Conservation (phyloP, 2,113 vertebrate genomes). For the Climacteris rufus region DNA sequence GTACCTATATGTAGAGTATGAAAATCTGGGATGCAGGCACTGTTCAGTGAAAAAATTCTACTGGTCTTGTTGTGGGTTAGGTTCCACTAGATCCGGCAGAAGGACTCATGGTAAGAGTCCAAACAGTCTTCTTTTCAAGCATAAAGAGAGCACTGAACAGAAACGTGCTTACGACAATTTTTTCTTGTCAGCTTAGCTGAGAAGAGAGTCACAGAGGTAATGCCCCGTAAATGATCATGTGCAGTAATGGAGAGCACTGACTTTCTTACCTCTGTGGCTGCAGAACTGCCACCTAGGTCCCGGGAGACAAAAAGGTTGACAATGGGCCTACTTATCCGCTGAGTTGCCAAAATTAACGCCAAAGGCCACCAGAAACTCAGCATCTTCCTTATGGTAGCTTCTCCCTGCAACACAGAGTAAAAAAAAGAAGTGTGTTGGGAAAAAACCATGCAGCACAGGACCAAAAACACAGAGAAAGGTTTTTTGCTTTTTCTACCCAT, state of each 20-base stretch:
- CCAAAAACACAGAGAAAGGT: not conserved
- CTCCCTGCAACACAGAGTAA: constrained; percentile 76
- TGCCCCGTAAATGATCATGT: not conserved
- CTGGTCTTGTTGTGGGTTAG: not conserved
- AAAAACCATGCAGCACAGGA: not conserved
- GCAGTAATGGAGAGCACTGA: not conserved
- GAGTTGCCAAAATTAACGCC: constrained; percentile 94
- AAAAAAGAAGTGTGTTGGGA: not conserved
- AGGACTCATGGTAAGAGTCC: not conserved
- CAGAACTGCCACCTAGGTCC: constrained; percentile 87
- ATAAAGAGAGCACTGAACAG: not conserved
- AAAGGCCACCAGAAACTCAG: constrained; percentile 98
- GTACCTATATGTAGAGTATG: not conserved
- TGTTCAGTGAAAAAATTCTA: not conserved
- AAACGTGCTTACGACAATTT: not conserved
- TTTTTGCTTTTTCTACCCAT: not conserved
- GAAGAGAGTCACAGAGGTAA: not conserved
- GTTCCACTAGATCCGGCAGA: not conserved
- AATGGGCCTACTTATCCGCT: constrained; percentile 94
- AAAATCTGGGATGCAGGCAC: not conserved
- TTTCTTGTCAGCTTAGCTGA: not conserved
- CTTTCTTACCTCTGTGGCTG: constrained; percentile 86
- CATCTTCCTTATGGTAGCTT: constrained; percentile 95
- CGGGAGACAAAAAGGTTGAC: constrained; percentile 98
- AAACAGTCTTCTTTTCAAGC: not conserved